Evolutionary conservation across 1,140 invertebrate genomes (phyloP), one percentile per base, ranked within the genome.

Genomic region (Drosophila tropicalis): DNA sequence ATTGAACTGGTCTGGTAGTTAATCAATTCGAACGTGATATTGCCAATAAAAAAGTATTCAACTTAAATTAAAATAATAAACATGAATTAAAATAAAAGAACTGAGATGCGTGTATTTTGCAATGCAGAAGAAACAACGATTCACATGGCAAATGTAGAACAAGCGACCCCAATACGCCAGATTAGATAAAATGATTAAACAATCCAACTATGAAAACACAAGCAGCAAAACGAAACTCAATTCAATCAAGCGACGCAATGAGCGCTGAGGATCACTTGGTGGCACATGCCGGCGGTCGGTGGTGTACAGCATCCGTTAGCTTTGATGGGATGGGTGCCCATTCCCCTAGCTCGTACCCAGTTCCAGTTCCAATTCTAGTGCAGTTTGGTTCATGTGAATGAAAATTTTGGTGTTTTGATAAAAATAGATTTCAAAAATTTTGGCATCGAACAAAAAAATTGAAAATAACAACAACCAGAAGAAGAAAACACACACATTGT

Each of bases 101-200:
- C 25, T 29, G 17, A 17, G 36, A 39, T 47, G 44, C 22, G 19
- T 36, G 15, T 56, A n/a, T 29, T 25, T 36, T 15, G 17, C 39
- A 54, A 56, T 7, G 13, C 15, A 51, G 15, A 47, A 47, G 29
- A 29, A 47, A 47, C 15, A 17, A 9, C 19, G 15, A 47, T 47
- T 39, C 40, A 41, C 32, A 47, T 22, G 17, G 44, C 12, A 58
- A 22, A 34, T 32, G 41, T 10, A n/a, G 9, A 58, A 29, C 25
- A 64, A 70, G 60, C 61, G 69, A 66, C 68, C 83, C 56, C 51
- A 64, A 60, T 84, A 69, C 51, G 25, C 13, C 62, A 73, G 83
- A 87, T 87, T 89, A 87, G 84, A 87, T 87, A 89, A 74, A 75
- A 62, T 70, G 84, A 80, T 83, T 77, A 83, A 77, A 77, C 76